These are phyloP conservation scores for Megatriorchis doriae DNA, from an alignment of 2,113 vertebrate species.

Conservation along the genomic window DNA sequence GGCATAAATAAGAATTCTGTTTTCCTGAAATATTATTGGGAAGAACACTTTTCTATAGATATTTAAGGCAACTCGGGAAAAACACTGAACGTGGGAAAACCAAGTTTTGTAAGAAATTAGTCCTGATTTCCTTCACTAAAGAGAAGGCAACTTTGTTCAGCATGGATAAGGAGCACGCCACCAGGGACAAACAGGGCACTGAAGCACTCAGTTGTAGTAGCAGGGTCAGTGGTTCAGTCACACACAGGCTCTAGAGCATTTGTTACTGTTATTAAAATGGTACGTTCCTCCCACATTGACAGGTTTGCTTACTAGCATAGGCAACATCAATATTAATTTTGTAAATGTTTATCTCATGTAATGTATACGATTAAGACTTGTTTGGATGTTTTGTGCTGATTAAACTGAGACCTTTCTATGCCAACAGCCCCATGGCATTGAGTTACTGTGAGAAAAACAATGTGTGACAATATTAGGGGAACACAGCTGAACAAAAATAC, in stretches of 20 bases:
- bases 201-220: not conserved
- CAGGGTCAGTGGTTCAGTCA: not conserved
- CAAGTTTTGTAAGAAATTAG: not conserved
- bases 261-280: constrained; percentile 29
- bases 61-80: not conserved
- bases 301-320: not conserved
- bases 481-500: not conserved
- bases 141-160: not conserved
- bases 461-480: not conserved
- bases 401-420: constrained; percentile 31
- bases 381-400: constrained; percentile 43
- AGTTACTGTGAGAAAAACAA: constrained; percentile 28
- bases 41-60: not conserved
- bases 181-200: not conserved
- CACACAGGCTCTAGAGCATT: not conserved
- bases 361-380: constrained; percentile 39
- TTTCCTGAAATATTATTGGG: not conserved
- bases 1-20: not conserved
- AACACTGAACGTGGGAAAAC: not conserved
- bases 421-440: constrained; percentile 11
- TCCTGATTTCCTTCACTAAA: not conserved
- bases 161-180: not conserved
- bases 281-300: not conserved
- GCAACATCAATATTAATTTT: constrained; percentile 44
- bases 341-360: constrained; percentile 51